Evolutionary conservation across 2,113 vertebrate genomes (phyloP).

Genomic region (Pomatostomus ruficeps): DNA sequence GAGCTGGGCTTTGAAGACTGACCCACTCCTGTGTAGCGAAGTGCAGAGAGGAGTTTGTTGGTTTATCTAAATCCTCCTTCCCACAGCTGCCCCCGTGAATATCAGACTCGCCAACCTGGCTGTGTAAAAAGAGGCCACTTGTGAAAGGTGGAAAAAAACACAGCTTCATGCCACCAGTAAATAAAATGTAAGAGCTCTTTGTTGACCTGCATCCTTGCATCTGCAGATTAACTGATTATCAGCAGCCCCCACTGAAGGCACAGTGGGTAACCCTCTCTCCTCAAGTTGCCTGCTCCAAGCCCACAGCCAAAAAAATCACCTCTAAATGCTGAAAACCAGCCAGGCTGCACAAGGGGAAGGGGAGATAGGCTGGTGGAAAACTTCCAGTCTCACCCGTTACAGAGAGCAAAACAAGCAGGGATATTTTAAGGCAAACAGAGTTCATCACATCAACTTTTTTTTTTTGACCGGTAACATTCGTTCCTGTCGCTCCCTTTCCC

Average conservation of each 20-base stretch:
- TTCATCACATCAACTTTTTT: neutral
- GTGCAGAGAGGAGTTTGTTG: neutral
- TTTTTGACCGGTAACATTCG: neutral
- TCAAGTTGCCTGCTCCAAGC: neutral
- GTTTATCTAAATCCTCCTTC: neutral
- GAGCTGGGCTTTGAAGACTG: neutral
- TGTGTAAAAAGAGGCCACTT: neutral
- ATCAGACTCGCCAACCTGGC: neutral
- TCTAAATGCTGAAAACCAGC: neutral
- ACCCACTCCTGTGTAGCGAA: accelerated
- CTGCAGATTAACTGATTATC: neutral
- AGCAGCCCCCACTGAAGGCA: neutral
- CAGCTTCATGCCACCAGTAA: neutral
- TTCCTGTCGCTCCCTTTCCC: neutral
- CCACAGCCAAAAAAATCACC: neutral
- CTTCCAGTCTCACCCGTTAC: neutral
- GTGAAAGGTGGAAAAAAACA: neutral
- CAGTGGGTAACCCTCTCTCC: neutral
- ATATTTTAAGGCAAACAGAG: neutral
- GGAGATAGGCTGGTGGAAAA: neutral
- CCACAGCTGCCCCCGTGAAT: neutral
- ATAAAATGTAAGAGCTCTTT: neutral
- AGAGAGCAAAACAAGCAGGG: neutral
- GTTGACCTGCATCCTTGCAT: neutral
- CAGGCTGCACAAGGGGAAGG: neutral